Evolutionary conservation across 1,140 invertebrate genomes (phyloP), one percentile per base, ranked within the genome.

Genomic region (Choristoneura fumiferana): DNA sequence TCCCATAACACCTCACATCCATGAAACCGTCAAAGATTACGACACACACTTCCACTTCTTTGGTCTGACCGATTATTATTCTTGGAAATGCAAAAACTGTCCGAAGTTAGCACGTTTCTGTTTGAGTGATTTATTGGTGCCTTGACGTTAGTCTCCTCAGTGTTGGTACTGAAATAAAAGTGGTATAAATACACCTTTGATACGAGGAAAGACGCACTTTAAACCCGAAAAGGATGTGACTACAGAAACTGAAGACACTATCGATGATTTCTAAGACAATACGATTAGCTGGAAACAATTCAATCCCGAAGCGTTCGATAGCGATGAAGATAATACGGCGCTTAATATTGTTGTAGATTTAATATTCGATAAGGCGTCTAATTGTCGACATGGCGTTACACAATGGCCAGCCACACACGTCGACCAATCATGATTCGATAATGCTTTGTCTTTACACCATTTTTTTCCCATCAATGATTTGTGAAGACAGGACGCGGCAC

Each of bases 401-500:
- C 45, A 12, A 34, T 17, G 8, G 60, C 18, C 22, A 29, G 63
- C 77, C 77, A 77, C 77, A 77, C 74, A 80, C 74, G 71, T 49
- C 60, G 73, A 60, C 67, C 73, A 78, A 80, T 80, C 73, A 73
- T 45, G 62, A 54, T 40, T 38, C 62, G 63, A 63, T 73, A 70
- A 74, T 65, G 62, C 71, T 60, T 78, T 78, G 76, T 78, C 67
- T 78, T 71, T 72, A 67, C 62, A 66, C 66, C 70, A 72, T 71
- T 76, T 79, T 76, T 71, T 54, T 56, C 60, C 64, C 62, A 56
- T 57, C 59, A 69, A 74, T 78, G 74, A 81, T 81, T 81, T 81
- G 78, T 81, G 76, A 75, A 76, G 74, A 71, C 76, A 78, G 78
- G 78, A 81, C 71, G 78, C 55, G 56, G 60, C 66, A 77, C 73